Evolutionary conservation across 1,140 invertebrate genomes (phyloP).

Genomic region (Cydia pomonella): DNA sequence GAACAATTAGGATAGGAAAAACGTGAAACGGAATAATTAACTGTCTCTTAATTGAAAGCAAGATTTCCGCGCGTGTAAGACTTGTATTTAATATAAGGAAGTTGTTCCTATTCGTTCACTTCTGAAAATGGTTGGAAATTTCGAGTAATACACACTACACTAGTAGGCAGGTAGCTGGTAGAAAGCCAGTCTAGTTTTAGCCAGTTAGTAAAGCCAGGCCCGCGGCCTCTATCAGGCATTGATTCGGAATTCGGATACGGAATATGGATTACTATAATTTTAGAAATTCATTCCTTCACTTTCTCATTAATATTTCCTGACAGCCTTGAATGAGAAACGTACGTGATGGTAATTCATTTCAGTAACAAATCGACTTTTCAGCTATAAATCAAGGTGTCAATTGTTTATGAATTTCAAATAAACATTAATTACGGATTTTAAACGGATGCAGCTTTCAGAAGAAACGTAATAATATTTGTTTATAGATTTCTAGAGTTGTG

Average conservation of each 20-base stretch:
- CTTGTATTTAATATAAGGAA: not conserved
- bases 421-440: not conserved
- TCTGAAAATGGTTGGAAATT: not conserved
- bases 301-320: conserved; percentile 29
- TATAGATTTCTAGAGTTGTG: no score
- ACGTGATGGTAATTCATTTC: conserved; percentile 27
- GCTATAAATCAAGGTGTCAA: conserved; percentile 4
- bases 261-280: conserved; percentile 7
- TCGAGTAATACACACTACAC: no score
- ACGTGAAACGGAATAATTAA: not conserved
- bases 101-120: not conserved
- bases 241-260: not conserved
- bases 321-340: conserved; percentile 19
- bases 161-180: no score
- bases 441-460: not conserved
- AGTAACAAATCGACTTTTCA: conserved; percentile 26
- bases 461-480: no score
- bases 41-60: not conserved
- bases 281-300: conserved; percentile 25
- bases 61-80: not conserved
- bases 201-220: no score
- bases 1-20: not conserved
- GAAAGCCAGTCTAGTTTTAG: not conserved
- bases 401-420: not conserved
- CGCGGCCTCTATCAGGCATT: not conserved